These are phyloP conservation scores for Drosophila prosaltans DNA, from an alignment of 1,140 invertebrate genomes.

Conservation along the genomic window DNA sequence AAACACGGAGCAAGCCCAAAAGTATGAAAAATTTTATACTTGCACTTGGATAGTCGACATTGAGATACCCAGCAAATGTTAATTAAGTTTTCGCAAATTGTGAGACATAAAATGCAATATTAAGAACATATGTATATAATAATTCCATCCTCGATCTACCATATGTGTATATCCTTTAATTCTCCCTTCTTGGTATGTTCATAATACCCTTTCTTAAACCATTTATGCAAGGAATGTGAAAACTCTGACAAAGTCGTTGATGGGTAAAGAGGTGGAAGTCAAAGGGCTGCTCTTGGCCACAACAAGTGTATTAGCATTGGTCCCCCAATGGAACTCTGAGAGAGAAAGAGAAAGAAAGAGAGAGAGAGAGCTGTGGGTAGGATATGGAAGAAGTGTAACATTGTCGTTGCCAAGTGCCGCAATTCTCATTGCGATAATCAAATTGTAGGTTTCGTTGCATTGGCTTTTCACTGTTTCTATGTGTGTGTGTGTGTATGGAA, in stretches of 20 bases:
- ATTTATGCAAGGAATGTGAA: not conserved
- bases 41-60: not conserved
- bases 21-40: not conserved
- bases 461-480: slow-evolving; percentile 14
- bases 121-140: too few relatives aligned
- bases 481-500: slow-evolving; percentile 22
- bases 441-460: slow-evolving; percentile 75
- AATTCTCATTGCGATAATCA: slow-evolving; percentile 82
- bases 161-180: too few relatives aligned
- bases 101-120: too few relatives aligned
- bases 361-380: not conserved
- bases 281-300: slow-evolving; percentile 2
- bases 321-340: not conserved
- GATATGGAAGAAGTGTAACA: slow-evolving; percentile 25
- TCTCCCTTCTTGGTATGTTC: not conserved
- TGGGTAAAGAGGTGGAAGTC: not conserved
- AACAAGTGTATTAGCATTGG: slow-evolving; percentile 18
- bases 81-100: too few relatives aligned
- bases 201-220: not conserved
- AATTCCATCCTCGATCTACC: too few relatives aligned
- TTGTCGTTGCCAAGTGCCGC: slow-evolving; percentile 64
- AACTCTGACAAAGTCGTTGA: not conserved
- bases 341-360: not conserved
- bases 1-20: not conserved
- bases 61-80: not conserved